phyloP scores from a whole-genome alignment of 2,797 vertebrate species.

The Syngnathus rostellatus region DNA sequence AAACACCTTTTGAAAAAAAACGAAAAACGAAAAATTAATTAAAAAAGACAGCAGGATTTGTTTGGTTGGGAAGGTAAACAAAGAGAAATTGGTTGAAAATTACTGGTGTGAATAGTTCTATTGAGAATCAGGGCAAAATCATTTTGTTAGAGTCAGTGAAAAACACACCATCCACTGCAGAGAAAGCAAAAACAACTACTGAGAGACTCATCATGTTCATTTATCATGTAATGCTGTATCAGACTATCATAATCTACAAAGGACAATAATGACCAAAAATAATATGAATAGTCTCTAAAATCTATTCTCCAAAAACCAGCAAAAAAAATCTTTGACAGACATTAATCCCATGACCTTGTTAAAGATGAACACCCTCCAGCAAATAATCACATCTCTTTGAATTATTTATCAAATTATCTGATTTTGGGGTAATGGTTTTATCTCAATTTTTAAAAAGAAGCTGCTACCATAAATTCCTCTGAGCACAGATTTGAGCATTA shows the following conservation, averaged over 20 bases:
- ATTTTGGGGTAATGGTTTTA: conserved; percentile 6
- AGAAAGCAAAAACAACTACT: not conserved
- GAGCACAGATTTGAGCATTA: conserved; percentile 19
- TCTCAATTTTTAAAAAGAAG: conserved; percentile 29
- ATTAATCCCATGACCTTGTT: conserved; percentile 18
- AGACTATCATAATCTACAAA: not conserved
- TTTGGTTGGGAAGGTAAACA: conserved; percentile 3
- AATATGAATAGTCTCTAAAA: not conserved
- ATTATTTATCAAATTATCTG: not conserved
- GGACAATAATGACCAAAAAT: not conserved
- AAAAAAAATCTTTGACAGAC: not conserved
- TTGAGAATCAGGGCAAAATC: not conserved
- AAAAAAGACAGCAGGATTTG: conserved; percentile 6
- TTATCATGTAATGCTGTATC: not conserved
- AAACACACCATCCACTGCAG: not conserved
- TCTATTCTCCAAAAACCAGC: not conserved
- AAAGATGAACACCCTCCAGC: conserved; percentile 14
- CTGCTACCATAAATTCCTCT: conserved; percentile 22
- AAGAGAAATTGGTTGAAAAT: not conserved
- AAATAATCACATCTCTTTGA: conserved; percentile 15
- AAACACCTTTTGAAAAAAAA: not conserved
- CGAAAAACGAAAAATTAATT: conserved; percentile 1
- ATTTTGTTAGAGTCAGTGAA: not conserved
- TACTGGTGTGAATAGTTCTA: not conserved
- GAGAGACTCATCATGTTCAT: not conserved